Percentiles rank a stretch among this genome's conserved stretches.
phyloP scores from a whole-genome alignment of 2,797 vertebrate genomes.

The Tangara arthus region DNA sequence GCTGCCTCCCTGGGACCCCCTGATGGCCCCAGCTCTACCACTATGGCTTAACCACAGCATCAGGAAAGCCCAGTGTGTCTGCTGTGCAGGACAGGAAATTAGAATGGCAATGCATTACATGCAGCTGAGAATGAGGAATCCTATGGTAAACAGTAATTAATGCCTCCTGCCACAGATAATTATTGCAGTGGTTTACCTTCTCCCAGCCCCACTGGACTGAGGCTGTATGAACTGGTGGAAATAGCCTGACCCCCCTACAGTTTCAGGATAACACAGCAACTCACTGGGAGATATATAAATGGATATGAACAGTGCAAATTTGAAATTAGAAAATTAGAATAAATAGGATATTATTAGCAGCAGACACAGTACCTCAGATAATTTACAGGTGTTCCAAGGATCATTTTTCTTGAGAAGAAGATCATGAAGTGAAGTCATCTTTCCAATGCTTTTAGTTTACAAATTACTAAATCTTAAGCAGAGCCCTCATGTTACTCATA shows the following conservation, averaged over 20 bases:
- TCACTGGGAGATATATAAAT: neutral
- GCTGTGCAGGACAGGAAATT: neutral
- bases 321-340: neutral
- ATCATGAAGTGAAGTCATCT: neutral
- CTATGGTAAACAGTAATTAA: neutral
- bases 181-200: neutral
- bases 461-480: neutral
- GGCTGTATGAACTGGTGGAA: neutral
- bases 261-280: neutral
- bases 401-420: neutral
- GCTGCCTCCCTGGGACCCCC: rapidly evolving
- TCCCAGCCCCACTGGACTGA: neutral
- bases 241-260: neutral
- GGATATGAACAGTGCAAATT: neutral
- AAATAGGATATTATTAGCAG: neutral
- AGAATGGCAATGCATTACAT: neutral
- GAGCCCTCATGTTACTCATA: neutral
- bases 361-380: neutral
- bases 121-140: neutral
- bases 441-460: neutral
- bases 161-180: neutral
- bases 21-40: neutral
- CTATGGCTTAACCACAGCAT: neutral
- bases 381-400: neutral
- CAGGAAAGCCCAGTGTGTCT: neutral